Percentiles rank a stretch among this genome's conserved stretches.
These are phyloP conservation scores for Lepidothrix coronata DNA, from an alignment of 2,113 vertebrate genomes.

Conservation along the genomic window DNA sequence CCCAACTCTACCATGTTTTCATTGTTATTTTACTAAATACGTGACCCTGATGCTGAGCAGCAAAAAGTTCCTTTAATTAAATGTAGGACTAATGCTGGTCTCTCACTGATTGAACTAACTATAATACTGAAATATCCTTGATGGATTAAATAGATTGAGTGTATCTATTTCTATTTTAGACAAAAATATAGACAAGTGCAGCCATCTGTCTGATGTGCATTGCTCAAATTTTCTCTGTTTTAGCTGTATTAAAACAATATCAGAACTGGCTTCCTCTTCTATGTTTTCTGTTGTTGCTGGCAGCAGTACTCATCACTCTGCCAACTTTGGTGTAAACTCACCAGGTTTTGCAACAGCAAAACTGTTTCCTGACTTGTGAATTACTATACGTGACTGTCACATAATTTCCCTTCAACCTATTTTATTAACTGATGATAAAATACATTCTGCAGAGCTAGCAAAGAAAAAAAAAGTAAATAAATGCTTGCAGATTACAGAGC, in stretches of 20 bases:
- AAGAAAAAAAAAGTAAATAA: not conserved
- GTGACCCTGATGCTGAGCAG: not conserved
- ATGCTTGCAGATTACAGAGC: not conserved
- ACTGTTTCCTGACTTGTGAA: constrained; percentile 23
- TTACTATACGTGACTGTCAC: not conserved
- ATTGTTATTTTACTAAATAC: not conserved
- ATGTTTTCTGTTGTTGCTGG: not conserved
- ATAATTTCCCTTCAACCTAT: not conserved
- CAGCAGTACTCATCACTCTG: constrained; percentile 32
- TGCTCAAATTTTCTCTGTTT: constrained; percentile 33
- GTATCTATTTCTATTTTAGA: not conserved
- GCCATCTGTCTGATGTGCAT: not conserved
- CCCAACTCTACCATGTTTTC: not conserved
- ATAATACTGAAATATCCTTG: not conserved
- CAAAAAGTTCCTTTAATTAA: not conserved
- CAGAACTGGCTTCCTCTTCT: constrained; percentile 55
- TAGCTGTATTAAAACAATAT: constrained; percentile 36
- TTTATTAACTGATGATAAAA: not conserved
- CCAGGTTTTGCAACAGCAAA: constrained; percentile 1
- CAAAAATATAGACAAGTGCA: not conserved
- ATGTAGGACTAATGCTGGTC: not conserved
- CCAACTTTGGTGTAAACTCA: constrained; percentile 40
- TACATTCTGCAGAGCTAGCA: not conserved
- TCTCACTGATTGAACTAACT: not conserved
- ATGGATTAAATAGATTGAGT: not conserved